These are phyloP conservation scores for Connochaetes taurinus DNA, from an alignment of 2,113 vertebrate genomes.

Conservation along the genomic window DNA sequence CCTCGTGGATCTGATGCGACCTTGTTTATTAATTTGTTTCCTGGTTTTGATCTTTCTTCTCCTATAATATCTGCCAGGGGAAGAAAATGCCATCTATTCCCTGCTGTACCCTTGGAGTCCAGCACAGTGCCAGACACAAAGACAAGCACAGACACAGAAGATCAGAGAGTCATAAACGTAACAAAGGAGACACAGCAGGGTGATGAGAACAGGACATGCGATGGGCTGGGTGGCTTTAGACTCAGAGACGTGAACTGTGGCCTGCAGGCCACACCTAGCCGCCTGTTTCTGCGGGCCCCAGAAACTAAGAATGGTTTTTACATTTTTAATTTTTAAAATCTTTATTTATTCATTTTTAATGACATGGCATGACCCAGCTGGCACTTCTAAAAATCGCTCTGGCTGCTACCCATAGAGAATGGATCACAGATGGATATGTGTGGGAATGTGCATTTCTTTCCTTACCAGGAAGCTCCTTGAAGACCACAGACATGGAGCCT, in stretches of 20 bases:
- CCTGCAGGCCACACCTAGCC: background rate
- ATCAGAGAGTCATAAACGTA: background rate
- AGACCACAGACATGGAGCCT: no score
- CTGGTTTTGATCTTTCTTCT: background rate
- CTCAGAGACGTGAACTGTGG: rapidly evolving
- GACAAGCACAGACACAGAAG: background rate
- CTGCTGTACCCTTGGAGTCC: background rate
- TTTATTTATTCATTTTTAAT: background rate
- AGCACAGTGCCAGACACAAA: background rate
- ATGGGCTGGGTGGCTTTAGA: rapidly evolving
- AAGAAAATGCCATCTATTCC: background rate
- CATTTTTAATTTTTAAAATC: background rate
- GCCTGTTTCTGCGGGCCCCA: background rate
- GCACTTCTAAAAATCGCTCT: background rate
- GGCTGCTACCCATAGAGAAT: background rate
- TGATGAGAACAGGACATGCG: background rate
- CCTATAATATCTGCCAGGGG: background rate
- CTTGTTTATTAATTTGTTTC: background rate
- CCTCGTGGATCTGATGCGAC: background rate
- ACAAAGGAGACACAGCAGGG: background rate
- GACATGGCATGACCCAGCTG: background rate
- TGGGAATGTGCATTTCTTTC: no score
- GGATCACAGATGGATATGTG: background rate
- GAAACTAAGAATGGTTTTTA: background rate
- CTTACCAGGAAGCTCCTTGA: no score